A percentile compares a stretch with the other conserved stretches of the same genome.
Conservation (phyloP, 92 coral and sea anemone genomes). For the Parazoanthus atlanticus region DNA sequence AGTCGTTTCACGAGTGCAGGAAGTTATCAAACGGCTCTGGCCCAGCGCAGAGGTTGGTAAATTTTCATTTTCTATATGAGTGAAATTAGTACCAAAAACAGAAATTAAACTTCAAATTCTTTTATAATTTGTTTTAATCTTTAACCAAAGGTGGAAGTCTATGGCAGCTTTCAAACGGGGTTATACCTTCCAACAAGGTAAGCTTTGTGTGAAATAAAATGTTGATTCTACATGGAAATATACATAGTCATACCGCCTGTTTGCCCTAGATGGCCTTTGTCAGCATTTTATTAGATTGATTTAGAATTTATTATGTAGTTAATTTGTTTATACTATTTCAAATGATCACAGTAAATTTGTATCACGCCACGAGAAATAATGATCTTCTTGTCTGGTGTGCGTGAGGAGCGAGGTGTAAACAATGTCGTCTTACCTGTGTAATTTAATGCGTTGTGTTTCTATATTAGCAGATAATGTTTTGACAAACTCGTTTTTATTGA, state of each 20-base stretch:
- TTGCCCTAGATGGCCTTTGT: neutral
- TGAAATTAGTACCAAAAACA: neutral
- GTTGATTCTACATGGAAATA: neutral
- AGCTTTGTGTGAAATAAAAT: conserved; percentile 15
- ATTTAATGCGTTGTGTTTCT: conserved; percentile 34
- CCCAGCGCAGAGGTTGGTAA: conserved; percentile 89
- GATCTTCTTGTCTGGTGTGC: conserved; percentile 28
- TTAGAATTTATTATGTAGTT: neutral
- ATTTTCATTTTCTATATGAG: neutral
- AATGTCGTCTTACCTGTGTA: conserved; percentile 11
- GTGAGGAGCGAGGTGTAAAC: conserved; percentile 34
- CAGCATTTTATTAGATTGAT: neutral
- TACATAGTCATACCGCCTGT: neutral
- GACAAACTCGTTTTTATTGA: conserved; percentile 34
- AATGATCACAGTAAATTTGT: neutral
- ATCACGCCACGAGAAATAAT: conserved; percentile 7
- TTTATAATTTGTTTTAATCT: conserved; percentile 5
- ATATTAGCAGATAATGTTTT: conserved; percentile 1
- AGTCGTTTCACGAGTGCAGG: conserved; percentile 84
- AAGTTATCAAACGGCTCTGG: conserved; percentile 90
- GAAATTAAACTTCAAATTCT: conserved; percentile 7
- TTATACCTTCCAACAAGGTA: conserved; percentile 97
- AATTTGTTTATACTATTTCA: neutral
- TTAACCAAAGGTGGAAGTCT: conserved; percentile 79
- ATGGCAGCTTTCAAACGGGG: conserved; percentile 96